Evolutionary conservation across 1,140 invertebrate genomes (phyloP).

Genomic region (Drosophila lowei): DNA sequence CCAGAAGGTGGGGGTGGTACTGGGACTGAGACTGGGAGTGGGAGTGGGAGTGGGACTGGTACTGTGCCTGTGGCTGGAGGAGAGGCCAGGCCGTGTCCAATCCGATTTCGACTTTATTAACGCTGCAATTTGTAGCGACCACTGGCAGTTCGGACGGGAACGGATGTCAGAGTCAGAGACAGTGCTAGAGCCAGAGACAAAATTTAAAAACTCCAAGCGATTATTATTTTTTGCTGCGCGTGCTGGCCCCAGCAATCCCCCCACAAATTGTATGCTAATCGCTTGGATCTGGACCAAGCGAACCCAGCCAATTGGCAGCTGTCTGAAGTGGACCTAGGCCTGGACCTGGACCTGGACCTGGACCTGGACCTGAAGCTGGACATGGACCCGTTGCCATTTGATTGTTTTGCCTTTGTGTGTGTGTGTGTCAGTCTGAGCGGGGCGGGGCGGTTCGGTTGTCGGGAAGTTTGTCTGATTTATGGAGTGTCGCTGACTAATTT

Average conservation of each 20-base stretch:
- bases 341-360: slow-evolving; percentile 6
- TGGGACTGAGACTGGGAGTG: too few relatives aligned
- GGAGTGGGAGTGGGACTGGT: too few relatives aligned
- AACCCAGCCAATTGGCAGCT: slow-evolving; percentile 58
- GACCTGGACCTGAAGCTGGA: neutral
- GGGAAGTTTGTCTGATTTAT: slow-evolving; percentile 72
- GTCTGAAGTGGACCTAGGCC: slow-evolving; percentile 36
- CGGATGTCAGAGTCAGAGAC: slow-evolving; percentile 17
- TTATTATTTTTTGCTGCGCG: slow-evolving; percentile 72
- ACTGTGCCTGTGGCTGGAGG: too few relatives aligned
- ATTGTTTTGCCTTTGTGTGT: slow-evolving; percentile 23
- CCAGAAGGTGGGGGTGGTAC: neutral
- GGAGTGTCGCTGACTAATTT: slow-evolving; percentile 79
- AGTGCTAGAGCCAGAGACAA: slow-evolving; percentile 12
- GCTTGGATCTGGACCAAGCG: slow-evolving; percentile 30
- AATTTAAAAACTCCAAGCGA: slow-evolving; percentile 33
- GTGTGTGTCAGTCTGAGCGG: slow-evolving; percentile 13
- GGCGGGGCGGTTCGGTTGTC: too few relatives aligned
- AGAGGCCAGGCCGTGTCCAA: slow-evolving; percentile 57
- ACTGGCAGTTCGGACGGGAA: slow-evolving; percentile 50
- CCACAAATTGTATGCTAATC: slow-evolving; percentile 66
- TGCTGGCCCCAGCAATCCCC: slow-evolving; percentile 37
- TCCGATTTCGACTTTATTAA: slow-evolving; percentile 80
- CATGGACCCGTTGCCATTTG: slow-evolving; percentile 27
- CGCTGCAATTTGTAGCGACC: slow-evolving; percentile 76